phyloP scores from a whole-genome alignment of 2,113 vertebrate genomes.

The Orcinus orca region DNA sequence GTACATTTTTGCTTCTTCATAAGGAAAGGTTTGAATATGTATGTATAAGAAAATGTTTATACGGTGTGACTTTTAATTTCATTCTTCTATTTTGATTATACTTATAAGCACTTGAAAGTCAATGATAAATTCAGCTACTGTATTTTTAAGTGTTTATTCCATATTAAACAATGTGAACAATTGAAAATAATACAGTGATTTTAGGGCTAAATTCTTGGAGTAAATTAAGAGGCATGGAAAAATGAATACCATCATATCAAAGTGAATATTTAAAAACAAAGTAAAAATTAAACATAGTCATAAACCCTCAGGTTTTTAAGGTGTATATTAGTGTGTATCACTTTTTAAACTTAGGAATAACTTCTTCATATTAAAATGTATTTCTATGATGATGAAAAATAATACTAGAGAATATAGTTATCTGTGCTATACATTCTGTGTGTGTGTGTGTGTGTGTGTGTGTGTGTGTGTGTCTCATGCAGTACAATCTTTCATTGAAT shows the following conservation, averaged over 20 bases:
- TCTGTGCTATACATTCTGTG: neutral
- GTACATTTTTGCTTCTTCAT: constrained; percentile 42
- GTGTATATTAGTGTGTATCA: constrained; percentile 47
- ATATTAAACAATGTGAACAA: constrained; percentile 50
- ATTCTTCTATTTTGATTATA: constrained; percentile 20
- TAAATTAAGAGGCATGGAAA: constrained; percentile 29
- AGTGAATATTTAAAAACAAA: constrained; percentile 64
- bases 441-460: too few species aligned
- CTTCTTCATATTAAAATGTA: neutral
- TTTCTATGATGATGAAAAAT: neutral
- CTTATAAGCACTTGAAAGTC: constrained; percentile 53
- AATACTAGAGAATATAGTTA: neutral
- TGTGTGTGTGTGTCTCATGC: too few species aligned
- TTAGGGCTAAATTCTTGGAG: constrained; percentile 55
- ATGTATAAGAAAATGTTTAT: constrained; percentile 36
- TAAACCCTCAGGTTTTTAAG: neutral
- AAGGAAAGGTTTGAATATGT: neutral
- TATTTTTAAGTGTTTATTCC: constrained; percentile 66
- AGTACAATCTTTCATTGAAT: neutral
- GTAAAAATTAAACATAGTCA: constrained; percentile 68
- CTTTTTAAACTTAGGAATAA: neutral
- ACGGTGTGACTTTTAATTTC: constrained; percentile 1
- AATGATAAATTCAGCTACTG: constrained; percentile 54
- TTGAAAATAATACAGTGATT: constrained; percentile 44
- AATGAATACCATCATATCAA: constrained; percentile 23